phyloP scores from a whole-genome alignment of 2,888 invertebrate species.

The Caenorhabditis sinica region DNA sequence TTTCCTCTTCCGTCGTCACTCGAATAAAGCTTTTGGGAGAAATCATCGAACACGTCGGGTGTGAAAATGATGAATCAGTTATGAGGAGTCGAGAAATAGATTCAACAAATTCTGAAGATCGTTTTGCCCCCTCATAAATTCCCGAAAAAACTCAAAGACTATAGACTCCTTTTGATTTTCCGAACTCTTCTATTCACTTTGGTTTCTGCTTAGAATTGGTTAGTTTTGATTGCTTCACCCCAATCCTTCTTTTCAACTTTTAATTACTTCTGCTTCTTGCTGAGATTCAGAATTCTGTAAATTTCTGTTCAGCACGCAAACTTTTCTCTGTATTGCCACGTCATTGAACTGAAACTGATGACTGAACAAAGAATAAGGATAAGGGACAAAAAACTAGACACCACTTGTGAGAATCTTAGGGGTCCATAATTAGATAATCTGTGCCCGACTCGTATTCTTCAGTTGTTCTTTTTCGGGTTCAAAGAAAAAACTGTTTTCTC shows the following conservation, averaged over 20 bases:
- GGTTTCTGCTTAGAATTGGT: not conserved
- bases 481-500: not conserved
- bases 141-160: constrained; percentile 3
- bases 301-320: constrained; percentile 46
- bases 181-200: constrained; percentile 10
- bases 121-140: not conserved
- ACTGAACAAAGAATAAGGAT: not conserved
- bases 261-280: constrained; percentile 21
- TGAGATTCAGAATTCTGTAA: not conserved
- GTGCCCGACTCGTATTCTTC: not conserved
- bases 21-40: constrained; percentile 25
- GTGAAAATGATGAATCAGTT: constrained; percentile 51
- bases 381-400: not conserved
- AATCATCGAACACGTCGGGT: constrained; percentile 48
- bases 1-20: constrained; percentile 20
- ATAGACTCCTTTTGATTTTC: not conserved
- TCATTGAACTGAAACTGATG: constrained; percentile 23
- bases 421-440: constrained; percentile 47
- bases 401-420: constrained; percentile 2
- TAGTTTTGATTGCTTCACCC: constrained; percentile 14
- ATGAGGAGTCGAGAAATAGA: constrained; percentile 18
- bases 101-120: constrained; percentile 13
- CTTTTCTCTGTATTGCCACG: constrained; percentile 22
- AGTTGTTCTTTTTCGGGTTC: constrained; percentile 21
- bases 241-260: constrained; percentile 10